Conservation (phyloP, 2,113 vertebrate species). For the Poeciliopsis prolifica region DNA sequence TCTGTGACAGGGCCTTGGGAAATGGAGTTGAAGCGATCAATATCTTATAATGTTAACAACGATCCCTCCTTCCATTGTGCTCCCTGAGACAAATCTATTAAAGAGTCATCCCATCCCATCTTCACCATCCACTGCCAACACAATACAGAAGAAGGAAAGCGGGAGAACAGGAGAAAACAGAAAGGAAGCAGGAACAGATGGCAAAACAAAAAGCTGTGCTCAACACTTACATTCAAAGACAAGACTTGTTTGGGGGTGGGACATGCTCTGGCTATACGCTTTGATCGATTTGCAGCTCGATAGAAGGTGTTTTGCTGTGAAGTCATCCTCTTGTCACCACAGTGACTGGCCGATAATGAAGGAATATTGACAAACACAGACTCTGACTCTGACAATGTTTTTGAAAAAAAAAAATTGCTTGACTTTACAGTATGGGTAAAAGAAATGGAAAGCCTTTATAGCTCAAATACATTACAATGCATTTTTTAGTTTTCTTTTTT, state of each 20-base stretch:
- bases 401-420: slow-evolving; percentile 33
- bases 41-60: slow-evolving; percentile 83
- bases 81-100: slow-evolving; percentile 77
- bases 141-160: slow-evolving; percentile 30
- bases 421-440: slow-evolving; percentile 17
- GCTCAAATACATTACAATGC: neutral
- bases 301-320: slow-evolving; percentile 40
- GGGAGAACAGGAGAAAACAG: slow-evolving; percentile 7
- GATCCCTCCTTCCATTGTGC: slow-evolving; percentile 75
- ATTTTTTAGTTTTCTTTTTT: neutral
- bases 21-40: slow-evolving; percentile 74
- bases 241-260: neutral
- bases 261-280: slow-evolving; percentile 34
- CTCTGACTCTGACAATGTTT: slow-evolving; percentile 26
- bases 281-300: slow-evolving; percentile 55
- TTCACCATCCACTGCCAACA: slow-evolving; percentile 53
- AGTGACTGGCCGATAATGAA: slow-evolving; percentile 62
- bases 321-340: slow-evolving; percentile 33
- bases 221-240: slow-evolving; percentile 22
- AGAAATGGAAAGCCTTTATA: neutral
- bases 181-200: slow-evolving; percentile 20
- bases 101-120: slow-evolving; percentile 69
- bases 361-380: slow-evolving; percentile 50
- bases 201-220: slow-evolving; percentile 47
- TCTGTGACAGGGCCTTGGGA: slow-evolving; percentile 72